Evolutionary conservation across 2,797 vertebrate genomes (phyloP).

Genomic region (Gymnoscopelus braueri): DNA sequence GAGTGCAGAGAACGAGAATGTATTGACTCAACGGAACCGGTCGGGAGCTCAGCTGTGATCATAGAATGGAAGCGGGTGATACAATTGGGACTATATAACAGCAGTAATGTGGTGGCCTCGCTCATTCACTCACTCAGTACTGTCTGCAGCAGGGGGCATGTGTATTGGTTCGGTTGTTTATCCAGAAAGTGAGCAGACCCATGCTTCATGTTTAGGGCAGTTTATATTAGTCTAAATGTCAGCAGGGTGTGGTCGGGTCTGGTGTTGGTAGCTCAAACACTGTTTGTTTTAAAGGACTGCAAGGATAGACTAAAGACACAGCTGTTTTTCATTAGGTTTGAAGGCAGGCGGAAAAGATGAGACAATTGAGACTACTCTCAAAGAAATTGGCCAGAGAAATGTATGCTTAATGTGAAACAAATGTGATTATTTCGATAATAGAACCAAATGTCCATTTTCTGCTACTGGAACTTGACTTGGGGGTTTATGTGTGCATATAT

Average conservation of each 20-base stretch:
- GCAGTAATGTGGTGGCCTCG: too few relatives aligned
- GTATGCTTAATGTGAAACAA: conserved; percentile 50
- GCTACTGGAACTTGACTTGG: conserved; percentile 56
- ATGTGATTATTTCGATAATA: conserved; percentile 52
- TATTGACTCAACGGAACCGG: too few relatives aligned
- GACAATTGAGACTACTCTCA: conserved; percentile 34
- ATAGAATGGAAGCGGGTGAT: too few relatives aligned
- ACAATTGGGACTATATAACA: too few relatives aligned
- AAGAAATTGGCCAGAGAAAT: conserved; percentile 37
- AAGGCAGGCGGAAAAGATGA: conserved; percentile 44
- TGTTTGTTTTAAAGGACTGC: conserved; percentile 1
- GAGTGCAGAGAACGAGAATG: too few relatives aligned
- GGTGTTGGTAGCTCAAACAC: conserved; percentile 16
- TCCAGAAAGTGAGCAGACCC: neutral
- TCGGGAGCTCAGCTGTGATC: too few relatives aligned
- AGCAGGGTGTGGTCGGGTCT: neutral
- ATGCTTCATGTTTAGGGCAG: neutral
- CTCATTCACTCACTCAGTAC: too few relatives aligned
- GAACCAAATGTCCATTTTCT: conserved; percentile 49
- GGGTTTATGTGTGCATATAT: conserved; percentile 57
- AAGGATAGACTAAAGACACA: neutral
- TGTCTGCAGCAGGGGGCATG: too few relatives aligned
- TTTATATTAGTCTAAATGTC: neutral
- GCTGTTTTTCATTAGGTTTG: conserved; percentile 28
- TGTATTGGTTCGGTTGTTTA: neutral